These are phyloP conservation scores for Liasis olivaceus DNA, from an alignment of 2,797 vertebrate genomes.

Conservation along the genomic window DNA sequence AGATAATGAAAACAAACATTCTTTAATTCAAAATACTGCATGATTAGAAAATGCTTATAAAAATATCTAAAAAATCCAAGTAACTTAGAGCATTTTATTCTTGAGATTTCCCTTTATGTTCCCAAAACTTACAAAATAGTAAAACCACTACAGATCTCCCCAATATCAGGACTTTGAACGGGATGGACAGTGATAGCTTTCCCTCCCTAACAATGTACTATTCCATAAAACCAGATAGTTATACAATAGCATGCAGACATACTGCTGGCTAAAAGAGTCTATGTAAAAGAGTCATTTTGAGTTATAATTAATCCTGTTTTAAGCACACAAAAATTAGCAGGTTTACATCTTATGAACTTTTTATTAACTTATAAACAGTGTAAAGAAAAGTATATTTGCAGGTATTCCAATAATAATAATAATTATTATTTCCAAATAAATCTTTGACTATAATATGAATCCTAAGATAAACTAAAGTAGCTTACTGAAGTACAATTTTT, in stretches of 20 bases:
- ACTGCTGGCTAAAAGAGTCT: not conserved
- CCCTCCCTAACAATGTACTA: not conserved
- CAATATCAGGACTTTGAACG: not conserved
- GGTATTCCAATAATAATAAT: not conserved
- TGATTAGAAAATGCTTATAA: not conserved
- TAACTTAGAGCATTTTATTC: not conserved
- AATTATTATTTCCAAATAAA: not conserved
- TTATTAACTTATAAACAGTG: not conserved
- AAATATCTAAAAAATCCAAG: conserved; percentile 11
- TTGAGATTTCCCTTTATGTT: not conserved
- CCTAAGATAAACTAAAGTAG: not conserved
- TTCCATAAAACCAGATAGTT: not conserved
- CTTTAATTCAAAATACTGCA: conserved; percentile 17
- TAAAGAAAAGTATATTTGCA: not conserved
- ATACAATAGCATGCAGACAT: not conserved
- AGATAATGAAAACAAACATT: conserved; percentile 16
- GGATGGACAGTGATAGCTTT: not conserved
- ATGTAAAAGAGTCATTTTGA: not conserved
- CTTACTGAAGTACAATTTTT: not conserved
- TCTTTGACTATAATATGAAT: not conserved
- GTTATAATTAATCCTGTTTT: not conserved
- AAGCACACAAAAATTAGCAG: not conserved
- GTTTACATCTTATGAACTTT: not conserved
- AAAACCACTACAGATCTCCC: not conserved
- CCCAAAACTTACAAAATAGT: not conserved